Evolutionary conservation across 2,797 vertebrate genomes (phyloP).

Genomic region (Tolypeutes matacus): DNA sequence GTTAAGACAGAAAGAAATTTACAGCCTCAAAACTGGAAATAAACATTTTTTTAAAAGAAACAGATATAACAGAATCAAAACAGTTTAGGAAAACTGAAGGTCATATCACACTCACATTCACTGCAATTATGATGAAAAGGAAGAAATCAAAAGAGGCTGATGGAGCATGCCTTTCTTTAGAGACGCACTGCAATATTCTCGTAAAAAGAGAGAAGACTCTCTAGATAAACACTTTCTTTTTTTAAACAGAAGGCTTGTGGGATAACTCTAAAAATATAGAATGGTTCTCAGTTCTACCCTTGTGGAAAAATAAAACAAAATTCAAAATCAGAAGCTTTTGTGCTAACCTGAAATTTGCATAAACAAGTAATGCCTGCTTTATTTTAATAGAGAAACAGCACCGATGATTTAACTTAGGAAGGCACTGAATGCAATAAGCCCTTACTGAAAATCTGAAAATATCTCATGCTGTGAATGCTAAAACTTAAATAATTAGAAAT

Average conservation of each 20-base stretch:
- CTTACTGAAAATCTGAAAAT: conserved; percentile 77
- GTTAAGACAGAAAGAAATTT: conserved; percentile 59
- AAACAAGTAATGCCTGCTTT: conserved; percentile 52
- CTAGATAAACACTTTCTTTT: conserved; percentile 65
- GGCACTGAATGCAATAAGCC: conserved; percentile 74
- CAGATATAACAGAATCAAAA: neutral
- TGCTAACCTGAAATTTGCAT: conserved; percentile 31
- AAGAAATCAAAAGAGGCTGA: conserved; percentile 61
- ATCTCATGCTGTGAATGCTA: conserved; percentile 76
- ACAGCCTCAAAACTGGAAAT: conserved; percentile 55
- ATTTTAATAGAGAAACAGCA: conserved; percentile 62
- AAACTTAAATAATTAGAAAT: conserved; percentile 83
- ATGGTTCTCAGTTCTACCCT: neutral
- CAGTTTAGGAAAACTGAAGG: conserved; percentile 24
- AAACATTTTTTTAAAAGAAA: conserved; percentile 43
- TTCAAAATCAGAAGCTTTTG: conserved; percentile 18
- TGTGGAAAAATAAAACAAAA: conserved; percentile 42
- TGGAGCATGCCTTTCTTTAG: conserved; percentile 21
- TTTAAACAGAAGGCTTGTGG: conserved; percentile 42
- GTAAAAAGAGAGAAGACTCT: neutral
- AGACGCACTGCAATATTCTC: neutral
- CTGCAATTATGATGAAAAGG: conserved; percentile 31
- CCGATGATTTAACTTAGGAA: conserved; percentile 79
- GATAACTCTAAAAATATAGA: conserved; percentile 1
- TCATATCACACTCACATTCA: neutral